Evolutionary conservation across 2,113 vertebrate species (phyloP).

Genomic region (Artemisiospiza belli): DNA sequence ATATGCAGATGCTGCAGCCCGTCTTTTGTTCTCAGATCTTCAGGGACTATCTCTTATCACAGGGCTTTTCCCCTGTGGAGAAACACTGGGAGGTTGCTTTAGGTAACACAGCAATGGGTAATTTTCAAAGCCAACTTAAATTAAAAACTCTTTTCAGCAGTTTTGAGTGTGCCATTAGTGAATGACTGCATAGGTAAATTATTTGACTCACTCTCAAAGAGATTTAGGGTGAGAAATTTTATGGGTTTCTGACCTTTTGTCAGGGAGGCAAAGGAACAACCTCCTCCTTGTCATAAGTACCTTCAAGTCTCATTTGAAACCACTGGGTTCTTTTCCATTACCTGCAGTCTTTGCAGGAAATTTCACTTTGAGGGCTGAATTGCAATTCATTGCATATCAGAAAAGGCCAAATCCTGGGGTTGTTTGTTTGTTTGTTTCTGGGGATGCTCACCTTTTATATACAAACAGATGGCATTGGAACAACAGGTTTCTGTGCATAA

Average conservation of each 20-base stretch:
- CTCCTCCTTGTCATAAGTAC: neutral
- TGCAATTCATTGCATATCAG: neutral
- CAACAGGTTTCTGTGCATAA: neutral
- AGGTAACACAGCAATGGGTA: conserved; percentile 36
- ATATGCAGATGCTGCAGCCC: neutral
- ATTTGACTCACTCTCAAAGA: neutral
- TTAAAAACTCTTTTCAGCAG: conserved; percentile 33
- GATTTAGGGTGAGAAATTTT: neutral
- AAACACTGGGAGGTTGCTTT: conserved; percentile 61
- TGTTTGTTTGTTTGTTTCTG: neutral
- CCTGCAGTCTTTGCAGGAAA: neutral
- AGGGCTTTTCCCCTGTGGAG: conserved; percentile 36
- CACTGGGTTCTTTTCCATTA: neutral
- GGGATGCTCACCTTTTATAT: neutral
- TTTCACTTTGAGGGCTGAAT: neutral
- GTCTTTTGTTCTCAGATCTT: conserved; percentile 39
- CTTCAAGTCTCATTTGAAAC: neutral
- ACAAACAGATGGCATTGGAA: neutral
- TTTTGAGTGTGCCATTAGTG: neutral
- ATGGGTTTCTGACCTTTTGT: neutral
- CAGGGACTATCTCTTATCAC: conserved; percentile 49
- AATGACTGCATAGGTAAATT: neutral
- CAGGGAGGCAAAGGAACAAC: neutral
- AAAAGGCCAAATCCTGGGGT: neutral
- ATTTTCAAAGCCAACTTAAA: conserved; percentile 11